Conservation (phyloP, 1,140 invertebrate species). For the Ostrea edulis region DNA sequence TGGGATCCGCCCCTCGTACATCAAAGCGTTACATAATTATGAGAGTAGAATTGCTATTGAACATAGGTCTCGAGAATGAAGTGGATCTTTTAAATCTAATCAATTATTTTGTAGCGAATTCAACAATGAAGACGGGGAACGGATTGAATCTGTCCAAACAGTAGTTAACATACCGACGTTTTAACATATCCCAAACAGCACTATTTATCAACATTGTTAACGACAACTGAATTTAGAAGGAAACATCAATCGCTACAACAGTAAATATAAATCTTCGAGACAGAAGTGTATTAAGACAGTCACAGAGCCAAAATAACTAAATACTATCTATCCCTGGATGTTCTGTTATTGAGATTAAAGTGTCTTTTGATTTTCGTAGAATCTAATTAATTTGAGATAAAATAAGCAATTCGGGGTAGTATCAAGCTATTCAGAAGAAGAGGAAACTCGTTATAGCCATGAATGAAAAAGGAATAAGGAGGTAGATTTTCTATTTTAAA, state of each 20-base stretch:
- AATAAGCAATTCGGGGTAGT: too few relatives aligned
- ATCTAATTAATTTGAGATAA: neutral
- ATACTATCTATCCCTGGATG: neutral
- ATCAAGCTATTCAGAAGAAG: too few relatives aligned
- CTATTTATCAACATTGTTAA: slow-evolving; percentile 8
- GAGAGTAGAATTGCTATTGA: neutral
- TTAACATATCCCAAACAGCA: neutral
- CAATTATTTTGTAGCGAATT: slow-evolving; percentile 22
- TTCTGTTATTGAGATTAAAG: neutral
- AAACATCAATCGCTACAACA: neutral
- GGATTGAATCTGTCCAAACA: slow-evolving; percentile 23
- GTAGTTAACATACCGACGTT: slow-evolving; percentile 2
- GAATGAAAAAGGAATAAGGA: too few relatives aligned
- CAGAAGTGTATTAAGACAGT: neutral
- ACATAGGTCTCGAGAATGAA: neutral
- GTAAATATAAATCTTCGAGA: neutral
- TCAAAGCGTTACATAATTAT: neutral
- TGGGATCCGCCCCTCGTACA: neutral
- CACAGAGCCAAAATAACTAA: neutral
- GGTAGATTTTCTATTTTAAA: too few relatives aligned
- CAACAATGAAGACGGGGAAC: neutral
- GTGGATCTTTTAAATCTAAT: neutral
- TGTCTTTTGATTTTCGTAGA: neutral
- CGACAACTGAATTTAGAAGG: neutral
- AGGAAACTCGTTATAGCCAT: too few relatives aligned